These are phyloP conservation scores for Ceyx cyanopectus DNA, from an alignment of 2,113 vertebrate species.

Conservation along the genomic window DNA sequence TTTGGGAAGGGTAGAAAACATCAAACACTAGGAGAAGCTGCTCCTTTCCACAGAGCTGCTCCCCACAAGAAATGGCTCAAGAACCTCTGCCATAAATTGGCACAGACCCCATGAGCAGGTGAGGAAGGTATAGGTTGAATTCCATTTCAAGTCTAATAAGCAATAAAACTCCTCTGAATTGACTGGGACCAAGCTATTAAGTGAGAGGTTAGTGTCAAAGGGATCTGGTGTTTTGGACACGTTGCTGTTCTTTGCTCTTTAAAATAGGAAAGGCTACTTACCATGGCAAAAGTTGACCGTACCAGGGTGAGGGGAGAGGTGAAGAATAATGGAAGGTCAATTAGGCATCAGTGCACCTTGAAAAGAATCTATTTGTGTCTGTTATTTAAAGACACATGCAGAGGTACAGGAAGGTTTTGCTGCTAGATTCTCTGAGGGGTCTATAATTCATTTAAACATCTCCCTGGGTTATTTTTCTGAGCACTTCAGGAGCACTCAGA, in stretches of 20 bases:
- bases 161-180: neutral
- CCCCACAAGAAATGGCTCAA: neutral
- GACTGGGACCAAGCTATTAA: neutral
- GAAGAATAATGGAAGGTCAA: neutral
- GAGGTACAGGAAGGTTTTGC: neutral
- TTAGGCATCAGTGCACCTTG: neutral
- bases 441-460: constrained; percentile 9
- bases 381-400: neutral
- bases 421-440: neutral
- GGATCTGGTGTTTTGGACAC: neutral
- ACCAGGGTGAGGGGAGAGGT: neutral
- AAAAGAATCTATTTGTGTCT: neutral
- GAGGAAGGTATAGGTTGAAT: neutral
- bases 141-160: neutral
- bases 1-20: neutral
- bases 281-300: neutral
- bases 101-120: neutral
- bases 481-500: neutral
- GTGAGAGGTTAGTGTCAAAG: neutral
- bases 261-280: neutral
- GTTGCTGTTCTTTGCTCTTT: neutral
- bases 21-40: neutral
- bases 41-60: neutral
- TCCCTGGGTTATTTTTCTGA: neutral
- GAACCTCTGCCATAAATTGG: neutral